Evolutionary conservation across 2,797 vertebrate genomes (phyloP), one percentile per base, ranked within the genome.

Genomic region (Notoglanidium macrostoma): DNA sequence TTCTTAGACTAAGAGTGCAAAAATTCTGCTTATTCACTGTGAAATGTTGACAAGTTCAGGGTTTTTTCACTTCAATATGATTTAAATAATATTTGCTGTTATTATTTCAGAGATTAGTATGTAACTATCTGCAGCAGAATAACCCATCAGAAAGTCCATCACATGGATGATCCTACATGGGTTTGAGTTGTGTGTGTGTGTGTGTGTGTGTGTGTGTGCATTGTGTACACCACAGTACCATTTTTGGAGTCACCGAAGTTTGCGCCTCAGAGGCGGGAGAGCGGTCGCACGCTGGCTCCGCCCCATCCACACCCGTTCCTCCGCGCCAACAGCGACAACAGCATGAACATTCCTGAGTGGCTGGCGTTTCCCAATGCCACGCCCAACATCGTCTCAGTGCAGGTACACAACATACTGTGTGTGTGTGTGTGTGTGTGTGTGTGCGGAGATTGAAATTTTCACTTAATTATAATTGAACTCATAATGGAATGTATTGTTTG

Each of bases 231-330:
- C 63, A 8, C 90, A 98, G 97, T 98, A 85, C 97, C 97, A 59
- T 98, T 98, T 87, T 94, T 98, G 94, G 97, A 98, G 93, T 97
- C 97, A 77, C 97, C 97, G 5, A 97, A 97, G 91, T 98, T 96
- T 0, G 97, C 96, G 21, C 96, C 96, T 85, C 96, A 97, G 92
- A 96, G 96, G 83, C 94, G 96, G 46, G 97, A 98, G 83, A 96
- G 95, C 51, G 74, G 92, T 26, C 95, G 95, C 0, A 94, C 95
- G 0, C 95, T 98, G 89, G 92, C 95, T 0, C 93, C 96, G 23
- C 97, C 97, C 83, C 96, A 97, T 65, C 96, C 95, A 70, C 97
- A 97, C 0, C 95, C 96, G 19, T 97, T 98, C 90, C 95, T 98
- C 5, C 95, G 97, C 2, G 97, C 97, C 93, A 98, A 98, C 96